These are phyloP conservation scores for Naja naja DNA, from an alignment of 2,113 vertebrate genomes.

Conservation along the genomic window DNA sequence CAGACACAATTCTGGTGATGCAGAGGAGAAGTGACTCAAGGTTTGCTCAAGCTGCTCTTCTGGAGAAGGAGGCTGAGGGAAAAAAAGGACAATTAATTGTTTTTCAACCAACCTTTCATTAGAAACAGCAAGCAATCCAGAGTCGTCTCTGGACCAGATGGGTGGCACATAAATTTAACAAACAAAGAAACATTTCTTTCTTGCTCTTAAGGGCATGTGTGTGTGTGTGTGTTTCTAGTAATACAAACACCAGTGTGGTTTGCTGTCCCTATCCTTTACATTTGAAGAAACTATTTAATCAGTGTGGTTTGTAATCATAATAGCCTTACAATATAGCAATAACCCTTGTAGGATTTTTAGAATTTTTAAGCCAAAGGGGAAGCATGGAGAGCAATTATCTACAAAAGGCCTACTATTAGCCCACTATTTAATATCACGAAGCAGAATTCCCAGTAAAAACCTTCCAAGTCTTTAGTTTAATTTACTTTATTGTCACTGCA, in stretches of 20 bases:
- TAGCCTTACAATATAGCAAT: neutral
- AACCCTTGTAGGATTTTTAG: neutral
- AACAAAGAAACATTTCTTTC: neutral
- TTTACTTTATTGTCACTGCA: no score
- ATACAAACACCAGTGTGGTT: neutral
- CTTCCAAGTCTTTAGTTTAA: neutral
- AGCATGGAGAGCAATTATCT: neutral
- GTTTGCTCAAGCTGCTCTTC: constrained; percentile 54
- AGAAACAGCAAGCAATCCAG: neutral
- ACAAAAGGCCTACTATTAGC: neutral
- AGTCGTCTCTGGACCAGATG: neutral
- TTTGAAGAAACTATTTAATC: neutral
- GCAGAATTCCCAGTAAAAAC: neutral
- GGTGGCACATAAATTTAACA: neutral
- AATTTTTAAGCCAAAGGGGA: neutral
- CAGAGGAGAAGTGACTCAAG: constrained; percentile 37
- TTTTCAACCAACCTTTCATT: neutral
- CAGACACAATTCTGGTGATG: constrained; percentile 39
- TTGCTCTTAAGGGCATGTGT: neutral
- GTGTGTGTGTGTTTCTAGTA: neutral
- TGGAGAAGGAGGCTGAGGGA: constrained; percentile 40
- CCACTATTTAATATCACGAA: neutral
- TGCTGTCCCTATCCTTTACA: neutral
- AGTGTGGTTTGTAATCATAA: neutral
- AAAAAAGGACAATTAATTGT: neutral